phyloP scores from a whole-genome alignment of 92 coral and sea anemone species.

The Heteractis magnifica region DNA sequence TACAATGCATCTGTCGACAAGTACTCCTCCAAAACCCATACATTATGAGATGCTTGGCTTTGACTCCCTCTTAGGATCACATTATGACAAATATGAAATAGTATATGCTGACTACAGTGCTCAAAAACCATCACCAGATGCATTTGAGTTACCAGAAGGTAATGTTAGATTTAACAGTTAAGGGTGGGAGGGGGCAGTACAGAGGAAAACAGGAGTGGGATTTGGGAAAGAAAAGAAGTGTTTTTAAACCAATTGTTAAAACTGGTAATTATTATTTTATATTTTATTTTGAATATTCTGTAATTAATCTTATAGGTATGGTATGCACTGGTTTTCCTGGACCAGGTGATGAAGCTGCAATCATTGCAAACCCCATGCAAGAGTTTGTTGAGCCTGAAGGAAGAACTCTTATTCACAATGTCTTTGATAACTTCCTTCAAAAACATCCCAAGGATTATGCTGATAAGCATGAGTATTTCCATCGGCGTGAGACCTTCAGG shows the following conservation, averaged over 20 bases:
- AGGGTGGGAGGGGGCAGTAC: too few relatives aligned
- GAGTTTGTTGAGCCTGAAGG: conserved; percentile 84
- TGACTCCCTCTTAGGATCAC: conserved; percentile 88
- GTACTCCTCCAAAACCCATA: conserved; percentile 49
- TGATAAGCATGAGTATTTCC: conserved; percentile 51
- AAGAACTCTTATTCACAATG: conserved; percentile 53
- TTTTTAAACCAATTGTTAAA: too few relatives aligned
- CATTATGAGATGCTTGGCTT: conserved; percentile 94
- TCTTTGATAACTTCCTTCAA: conserved; percentile 75
- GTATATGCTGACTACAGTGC: conserved; percentile 57
- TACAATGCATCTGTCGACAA: conserved; percentile 56
- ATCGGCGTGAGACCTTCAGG: conserved; percentile 74
- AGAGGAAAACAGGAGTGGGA: too few relatives aligned
- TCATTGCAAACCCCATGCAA: conserved; percentile 93
- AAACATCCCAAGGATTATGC: conserved; percentile 76
- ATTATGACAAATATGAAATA: conserved; percentile 87
- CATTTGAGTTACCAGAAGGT: conserved; percentile 78
- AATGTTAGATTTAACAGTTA: not conserved
- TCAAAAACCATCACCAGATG: conserved; percentile 50
- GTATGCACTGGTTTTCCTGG: conserved; percentile 94
- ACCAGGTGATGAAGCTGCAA: conserved; percentile 77
- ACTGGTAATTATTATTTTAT: too few relatives aligned
- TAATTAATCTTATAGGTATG: conserved; percentile 51
- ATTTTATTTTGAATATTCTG: too few relatives aligned
- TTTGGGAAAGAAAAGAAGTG: too few relatives aligned